Base-by-base conservation (phyloP, 2,888 invertebrate genomes). In the Taphrorychus bicolor region DNA sequence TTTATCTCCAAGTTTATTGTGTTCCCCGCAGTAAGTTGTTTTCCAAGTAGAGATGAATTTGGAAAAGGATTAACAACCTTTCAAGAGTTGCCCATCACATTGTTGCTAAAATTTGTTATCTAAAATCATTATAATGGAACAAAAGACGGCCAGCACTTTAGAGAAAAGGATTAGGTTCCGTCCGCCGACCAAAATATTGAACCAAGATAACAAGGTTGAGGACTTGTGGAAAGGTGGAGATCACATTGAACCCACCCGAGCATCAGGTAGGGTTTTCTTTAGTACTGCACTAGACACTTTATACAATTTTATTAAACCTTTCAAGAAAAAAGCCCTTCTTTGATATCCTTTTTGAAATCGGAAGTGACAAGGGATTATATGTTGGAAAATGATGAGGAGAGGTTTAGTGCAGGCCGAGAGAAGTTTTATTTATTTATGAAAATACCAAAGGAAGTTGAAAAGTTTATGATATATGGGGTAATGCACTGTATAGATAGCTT, bases 401-500 rank as follows among this genome's bases (percentile, higher is more conserved):
- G 96, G 57, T 98, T 95, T 83, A 92, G 94, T 19, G 97, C 97
- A 2, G 88, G 97, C 72, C 86, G 98, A 66, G 94, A 98, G 80
- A 94, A 97, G 84, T 94, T 98, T 51, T 98, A 98, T 81, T 95
- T 96, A 0, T 98, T 98, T 80, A 92, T 98, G 85, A 93, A 93
- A 84, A 95, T 98, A 79, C 96, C 99, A 1, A 86, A 91, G 75
- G 95, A 98, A 83, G 86, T 95, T 41, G 95, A 95, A 79, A 92
- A 94, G 76, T 97, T 97, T 78, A 93, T 97, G 91, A 87, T 88
- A 0, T 97, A 95, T 84, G 97, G 97, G 24, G 94, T 96, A 77
- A 91, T 97, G 83, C 95, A 95, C 83, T 98, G 98, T 84, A 91
- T 95, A 22, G 99, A 99, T 84, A 97, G 98, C 17, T 95, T 99